Evolutionary conservation across 2,797 vertebrate species (phyloP), one percentile per base, ranked within the genome.

Genomic region (Myripristis jacobus): DNA sequence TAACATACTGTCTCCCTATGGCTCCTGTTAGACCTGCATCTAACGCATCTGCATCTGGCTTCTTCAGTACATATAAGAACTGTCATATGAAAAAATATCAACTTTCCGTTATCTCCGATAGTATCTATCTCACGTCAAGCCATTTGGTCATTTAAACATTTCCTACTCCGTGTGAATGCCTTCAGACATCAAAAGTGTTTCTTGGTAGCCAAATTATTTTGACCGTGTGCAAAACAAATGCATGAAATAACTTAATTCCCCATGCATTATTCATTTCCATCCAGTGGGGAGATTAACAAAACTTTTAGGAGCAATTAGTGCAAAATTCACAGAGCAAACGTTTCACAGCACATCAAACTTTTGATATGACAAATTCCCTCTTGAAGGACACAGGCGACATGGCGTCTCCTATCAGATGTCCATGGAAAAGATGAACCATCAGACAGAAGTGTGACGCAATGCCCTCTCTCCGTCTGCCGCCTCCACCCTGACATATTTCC

Each of bases 401-500:
- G 13, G 18, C 13, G 5, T 38, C 43, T 77, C 16, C 12, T 9
- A 29, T 73, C 12, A 24, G 2, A 38, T 7, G 1, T 66, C 77
- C 22, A 31, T 36, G 24, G 44, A 61, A 70, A 62, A 25, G 11
- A 53, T 18, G 3, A 11, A 51, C 53, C 5, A 65, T 66, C 74
- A 70, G 63, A 59, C 11, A 55, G 66, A 10, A 18, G 69, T 71
- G 56, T 73, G 58, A 59, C 46, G 61, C 41, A 80, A 13, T 48
- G 78, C 79, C 48, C 21, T 81, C 63, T 87, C 84, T 31, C 54
- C 70, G 55, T 48, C 66, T 25, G 72, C 50, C 0, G 75, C 75
- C 38, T 83, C 92, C 74, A 79, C 88, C 87, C 85, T 94, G 70
- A 89, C 84, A 58, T 95, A 94, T 84, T 91, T 91, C 19, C 97